phyloP scores from a whole-genome alignment of 1,140 invertebrate genomes.

The Pseudomyrmex sp. region DNA sequence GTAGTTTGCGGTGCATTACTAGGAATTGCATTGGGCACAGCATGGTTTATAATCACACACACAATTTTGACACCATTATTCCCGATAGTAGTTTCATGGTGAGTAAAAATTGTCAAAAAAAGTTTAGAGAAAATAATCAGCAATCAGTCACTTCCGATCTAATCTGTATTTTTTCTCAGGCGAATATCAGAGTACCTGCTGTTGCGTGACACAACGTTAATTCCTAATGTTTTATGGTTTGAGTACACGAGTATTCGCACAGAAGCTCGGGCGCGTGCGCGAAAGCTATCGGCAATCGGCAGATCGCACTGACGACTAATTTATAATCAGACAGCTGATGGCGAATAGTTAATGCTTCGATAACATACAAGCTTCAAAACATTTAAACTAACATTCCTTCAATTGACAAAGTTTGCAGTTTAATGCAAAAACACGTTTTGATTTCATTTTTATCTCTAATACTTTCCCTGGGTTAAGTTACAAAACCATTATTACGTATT shows the following conservation, averaged over 20 bases:
- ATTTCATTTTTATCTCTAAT: not conserved
- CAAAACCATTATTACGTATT: not conserved
- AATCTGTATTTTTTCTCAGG: slow-evolving; percentile 86
- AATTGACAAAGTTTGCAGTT: not conserved
- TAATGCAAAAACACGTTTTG: not conserved
- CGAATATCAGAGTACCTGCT: slow-evolving; percentile 94
- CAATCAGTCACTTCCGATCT: not conserved
- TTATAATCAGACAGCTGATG: slow-evolving; percentile 75
- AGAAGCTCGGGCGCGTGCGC: slow-evolving; percentile 91
- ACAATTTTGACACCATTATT: slow-evolving; percentile 93
- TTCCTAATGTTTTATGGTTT: slow-evolving; percentile 97
- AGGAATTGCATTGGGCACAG: slow-evolving; percentile 88
- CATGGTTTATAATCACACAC: slow-evolving; percentile 93
- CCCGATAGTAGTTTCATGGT: slow-evolving; percentile 94
- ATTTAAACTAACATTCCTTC: slow-evolving; percentile 44
- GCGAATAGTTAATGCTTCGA: slow-evolving; percentile 70
- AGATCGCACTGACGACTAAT: slow-evolving; percentile 93
- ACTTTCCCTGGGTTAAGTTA: not conserved
- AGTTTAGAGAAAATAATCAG: not conserved
- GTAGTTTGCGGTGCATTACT: slow-evolving; percentile 91
- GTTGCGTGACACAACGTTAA: slow-evolving; percentile 95
- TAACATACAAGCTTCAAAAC: slow-evolving; percentile 15
- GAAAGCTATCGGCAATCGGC: slow-evolving; percentile 92
- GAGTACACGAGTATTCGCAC: slow-evolving; percentile 95
- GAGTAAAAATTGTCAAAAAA: slow-evolving; percentile 80